A percentile compares a stretch with the other conserved stretches of the same genome.
Conservation (phyloP, 2,113 vertebrate genomes). For the Ancistrus triradiatus region DNA sequence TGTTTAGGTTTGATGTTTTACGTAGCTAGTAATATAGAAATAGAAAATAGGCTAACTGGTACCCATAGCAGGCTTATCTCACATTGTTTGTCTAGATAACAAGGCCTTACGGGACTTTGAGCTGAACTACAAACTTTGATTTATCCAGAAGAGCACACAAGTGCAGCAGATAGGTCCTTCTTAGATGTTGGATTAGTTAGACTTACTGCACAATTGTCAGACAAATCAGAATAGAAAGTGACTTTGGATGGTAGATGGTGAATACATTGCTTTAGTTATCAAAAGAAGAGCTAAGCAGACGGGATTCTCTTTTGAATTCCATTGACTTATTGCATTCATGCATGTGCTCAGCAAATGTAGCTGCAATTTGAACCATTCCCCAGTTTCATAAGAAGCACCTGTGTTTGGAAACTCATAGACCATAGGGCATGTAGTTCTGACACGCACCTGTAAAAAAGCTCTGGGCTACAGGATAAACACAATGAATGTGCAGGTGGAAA, state of each 20-base stretch:
- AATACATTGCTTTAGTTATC: conserved; percentile 53
- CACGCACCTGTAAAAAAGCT: conserved; percentile 57
- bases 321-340: conserved; percentile 58
- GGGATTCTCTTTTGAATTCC: conserved; percentile 58
- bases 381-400: conserved; percentile 71
- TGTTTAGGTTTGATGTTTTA: too few species aligned
- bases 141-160: not conserved
- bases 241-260: conserved; percentile 4
- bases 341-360: conserved; percentile 56
- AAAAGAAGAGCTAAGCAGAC: conserved; percentile 51
- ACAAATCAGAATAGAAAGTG: too few species aligned
- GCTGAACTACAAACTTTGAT: not conserved
- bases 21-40: too few species aligned
- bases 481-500: conserved; percentile 48
- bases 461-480: conserved; percentile 64
- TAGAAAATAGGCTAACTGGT: not conserved
- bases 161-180: too few species aligned
- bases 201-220: too few species aligned
- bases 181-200: too few species aligned
- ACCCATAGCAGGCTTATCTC: not conserved
- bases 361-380: conserved; percentile 64
- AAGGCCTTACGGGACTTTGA: conserved; percentile 8
- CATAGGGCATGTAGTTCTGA: conserved; percentile 62
- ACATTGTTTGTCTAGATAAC: not conserved
- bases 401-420: conserved; percentile 72